Conservation (phyloP, 2,797 vertebrate genomes). For the Allobates femoralis region DNA sequence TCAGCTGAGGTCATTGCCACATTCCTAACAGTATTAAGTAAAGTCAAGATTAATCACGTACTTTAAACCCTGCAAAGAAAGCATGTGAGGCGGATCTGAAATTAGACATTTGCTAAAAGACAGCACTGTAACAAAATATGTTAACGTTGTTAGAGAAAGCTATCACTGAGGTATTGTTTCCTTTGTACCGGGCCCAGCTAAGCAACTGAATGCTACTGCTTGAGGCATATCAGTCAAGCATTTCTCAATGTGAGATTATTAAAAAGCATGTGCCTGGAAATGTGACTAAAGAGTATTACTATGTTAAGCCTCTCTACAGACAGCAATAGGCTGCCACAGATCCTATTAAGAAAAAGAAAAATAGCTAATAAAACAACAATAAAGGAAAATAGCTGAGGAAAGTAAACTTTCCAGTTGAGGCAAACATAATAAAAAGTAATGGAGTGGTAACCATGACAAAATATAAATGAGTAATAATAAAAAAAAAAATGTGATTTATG, state of each 20-base stretch:
- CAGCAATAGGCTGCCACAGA: constrained; percentile 44
- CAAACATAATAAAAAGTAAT: background rate
- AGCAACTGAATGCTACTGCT: constrained; percentile 60
- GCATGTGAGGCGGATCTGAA: constrained; percentile 76
- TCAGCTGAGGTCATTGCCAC: constrained; percentile 81
- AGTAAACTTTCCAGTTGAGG: background rate
- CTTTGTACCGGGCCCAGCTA: constrained; percentile 59
- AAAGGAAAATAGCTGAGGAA: constrained; percentile 22
- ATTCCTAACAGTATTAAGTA: constrained; percentile 79
- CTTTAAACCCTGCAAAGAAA: constrained; percentile 76
- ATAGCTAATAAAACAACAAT: constrained; percentile 49
- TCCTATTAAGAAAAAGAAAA: constrained; percentile 51
- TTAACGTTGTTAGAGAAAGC: constrained; percentile 66
- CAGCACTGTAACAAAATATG: constrained; percentile 70
- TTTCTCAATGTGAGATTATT: constrained; percentile 62
- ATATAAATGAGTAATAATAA: background rate
- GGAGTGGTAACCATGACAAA: background rate
- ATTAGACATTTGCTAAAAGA: constrained; percentile 75
- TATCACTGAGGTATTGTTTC: constrained; percentile 63
- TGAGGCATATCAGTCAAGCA: constrained; percentile 61
- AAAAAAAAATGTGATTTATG: background rate
- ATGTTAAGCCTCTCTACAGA: constrained; percentile 53
- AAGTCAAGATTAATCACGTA: constrained; percentile 82
- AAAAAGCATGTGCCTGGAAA: constrained; percentile 62
- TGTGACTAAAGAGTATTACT: constrained; percentile 59